Evolutionary conservation across 2,113 vertebrate genomes (phyloP).

Genomic region (Chauna torquata): DNA sequence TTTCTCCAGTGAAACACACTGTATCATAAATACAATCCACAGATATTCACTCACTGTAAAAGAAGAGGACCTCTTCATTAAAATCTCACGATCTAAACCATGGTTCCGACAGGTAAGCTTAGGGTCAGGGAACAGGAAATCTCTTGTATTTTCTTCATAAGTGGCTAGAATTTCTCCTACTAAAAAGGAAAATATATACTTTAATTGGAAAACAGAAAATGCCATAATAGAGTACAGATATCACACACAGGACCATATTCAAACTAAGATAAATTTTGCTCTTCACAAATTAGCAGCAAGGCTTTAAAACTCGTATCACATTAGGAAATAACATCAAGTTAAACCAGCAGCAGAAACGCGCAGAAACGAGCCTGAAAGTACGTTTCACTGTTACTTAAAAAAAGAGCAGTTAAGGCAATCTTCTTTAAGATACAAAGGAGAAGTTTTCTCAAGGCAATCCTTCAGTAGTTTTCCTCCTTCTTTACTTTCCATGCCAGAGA

Average conservation of each 20-base stretch:
- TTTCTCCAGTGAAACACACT: slow-evolving; percentile 17
- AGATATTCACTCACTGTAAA: slow-evolving; percentile 82
- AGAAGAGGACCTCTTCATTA: slow-evolving; percentile 86
- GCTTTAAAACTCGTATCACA: background rate
- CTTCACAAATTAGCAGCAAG: background rate
- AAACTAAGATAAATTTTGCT: background rate
- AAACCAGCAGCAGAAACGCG: background rate
- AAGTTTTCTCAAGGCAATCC: background rate
- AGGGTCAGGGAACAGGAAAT: slow-evolving; percentile 89
- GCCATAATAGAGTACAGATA: background rate
- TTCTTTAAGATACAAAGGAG: background rate
- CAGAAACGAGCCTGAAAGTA: background rate
- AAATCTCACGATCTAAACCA: slow-evolving; percentile 83
- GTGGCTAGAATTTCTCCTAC: slow-evolving; percentile 87
- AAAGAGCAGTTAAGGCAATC: background rate
- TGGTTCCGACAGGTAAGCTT: slow-evolving; percentile 74
- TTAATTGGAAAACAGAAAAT: slow-evolving; percentile 61
- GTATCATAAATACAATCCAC: slow-evolving; percentile 31
- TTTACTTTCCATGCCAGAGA: background rate
- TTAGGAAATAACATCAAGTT: background rate
- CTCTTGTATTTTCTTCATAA: slow-evolving; percentile 86
- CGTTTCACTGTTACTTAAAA: background rate
- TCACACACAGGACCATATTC: background rate
- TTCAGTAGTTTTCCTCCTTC: background rate
- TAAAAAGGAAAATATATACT: slow-evolving; percentile 70